A percentile compares a stretch with the other conserved stretches of the same genome.
Conservation (phyloP, 2,113 vertebrate genomes). For the Lepus americanus region DNA sequence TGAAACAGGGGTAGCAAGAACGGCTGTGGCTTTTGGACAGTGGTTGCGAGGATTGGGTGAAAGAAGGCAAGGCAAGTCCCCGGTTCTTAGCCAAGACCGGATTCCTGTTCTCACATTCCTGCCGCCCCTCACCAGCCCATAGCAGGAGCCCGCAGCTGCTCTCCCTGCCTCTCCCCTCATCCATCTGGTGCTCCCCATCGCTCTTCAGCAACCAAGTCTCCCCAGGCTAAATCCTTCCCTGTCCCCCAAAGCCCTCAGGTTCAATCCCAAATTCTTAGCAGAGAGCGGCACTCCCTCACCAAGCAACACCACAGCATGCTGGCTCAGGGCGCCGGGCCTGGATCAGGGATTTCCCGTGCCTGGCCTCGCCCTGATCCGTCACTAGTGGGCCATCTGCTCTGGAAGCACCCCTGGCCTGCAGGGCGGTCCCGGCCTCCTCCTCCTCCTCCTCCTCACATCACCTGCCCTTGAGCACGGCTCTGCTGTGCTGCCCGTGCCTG, state of each 20-base stretch:
- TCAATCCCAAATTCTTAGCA: not conserved
- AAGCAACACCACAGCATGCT: accelerated
- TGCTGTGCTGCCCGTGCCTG: not conserved
- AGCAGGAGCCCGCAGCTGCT: not conserved
- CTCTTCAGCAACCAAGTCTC: not conserved
- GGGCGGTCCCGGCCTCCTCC: not conserved
- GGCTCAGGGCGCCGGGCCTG: not conserved
- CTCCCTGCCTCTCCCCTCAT: not conserved
- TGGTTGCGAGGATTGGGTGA: too few species aligned
- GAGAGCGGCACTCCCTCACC: not conserved
- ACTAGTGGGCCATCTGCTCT: not conserved
- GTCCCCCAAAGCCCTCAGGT: not conserved
- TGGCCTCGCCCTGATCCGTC: not conserved
- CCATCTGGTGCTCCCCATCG: not conserved
- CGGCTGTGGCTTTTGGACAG: too few species aligned
- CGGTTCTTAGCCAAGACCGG: too few species aligned
- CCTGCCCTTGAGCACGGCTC: not conserved
- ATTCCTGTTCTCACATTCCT: too few species aligned
- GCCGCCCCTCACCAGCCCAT: not conserved
- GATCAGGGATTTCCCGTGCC: not conserved
- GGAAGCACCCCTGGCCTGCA: not conserved
- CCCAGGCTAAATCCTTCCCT: not conserved
- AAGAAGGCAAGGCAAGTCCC: too few species aligned
- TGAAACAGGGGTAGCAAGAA: too few species aligned
- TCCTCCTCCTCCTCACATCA: not conserved